Conservation (phyloP, 1,140 invertebrate species). For the Zaprionus africanus region DNA sequence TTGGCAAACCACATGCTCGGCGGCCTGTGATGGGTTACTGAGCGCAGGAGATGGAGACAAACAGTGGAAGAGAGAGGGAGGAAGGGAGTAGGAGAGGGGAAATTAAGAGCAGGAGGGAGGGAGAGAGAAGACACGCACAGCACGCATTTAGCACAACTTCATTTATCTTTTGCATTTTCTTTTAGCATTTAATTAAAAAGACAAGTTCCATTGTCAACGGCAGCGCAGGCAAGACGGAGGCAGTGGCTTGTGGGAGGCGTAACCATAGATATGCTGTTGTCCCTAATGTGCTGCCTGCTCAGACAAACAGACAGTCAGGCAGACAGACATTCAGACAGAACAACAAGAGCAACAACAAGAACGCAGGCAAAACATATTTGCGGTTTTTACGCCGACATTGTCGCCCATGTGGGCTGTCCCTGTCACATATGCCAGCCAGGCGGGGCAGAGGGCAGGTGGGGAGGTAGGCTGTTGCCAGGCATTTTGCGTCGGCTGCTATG, state of each 20-base stretch:
- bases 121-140: slow-evolving; percentile 55
- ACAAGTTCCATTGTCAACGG: slow-evolving; percentile 79
- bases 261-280: slow-evolving; percentile 63
- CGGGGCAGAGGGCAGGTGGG: background rate
- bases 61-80: too few relatives aligned
- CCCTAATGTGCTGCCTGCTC: slow-evolving; percentile 56
- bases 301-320: background rate
- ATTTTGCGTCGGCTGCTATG: slow-evolving; percentile 25
- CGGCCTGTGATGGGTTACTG: background rate
- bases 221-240: slow-evolving; percentile 21
- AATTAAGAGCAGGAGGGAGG: background rate
- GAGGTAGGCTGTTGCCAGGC: background rate
- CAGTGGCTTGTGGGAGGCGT: background rate
- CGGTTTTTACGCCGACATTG: slow-evolving; percentile 78
- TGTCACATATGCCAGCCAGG: slow-evolving; percentile 68
- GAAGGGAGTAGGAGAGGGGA: background rate
- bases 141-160: slow-evolving; percentile 82
- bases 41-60: background rate
- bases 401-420: slow-evolving; percentile 67
- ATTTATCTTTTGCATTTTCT: slow-evolving; percentile 82
- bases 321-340: background rate
- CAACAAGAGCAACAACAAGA: slow-evolving; percentile 25
- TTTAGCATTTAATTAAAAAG: slow-evolving; percentile 83
- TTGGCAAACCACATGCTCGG: slow-evolving; percentile 8
- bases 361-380: slow-evolving; percentile 71